phyloP scores from a whole-genome alignment of 1,140 invertebrate genomes.

The Drosophila chauvacae region DNA sequence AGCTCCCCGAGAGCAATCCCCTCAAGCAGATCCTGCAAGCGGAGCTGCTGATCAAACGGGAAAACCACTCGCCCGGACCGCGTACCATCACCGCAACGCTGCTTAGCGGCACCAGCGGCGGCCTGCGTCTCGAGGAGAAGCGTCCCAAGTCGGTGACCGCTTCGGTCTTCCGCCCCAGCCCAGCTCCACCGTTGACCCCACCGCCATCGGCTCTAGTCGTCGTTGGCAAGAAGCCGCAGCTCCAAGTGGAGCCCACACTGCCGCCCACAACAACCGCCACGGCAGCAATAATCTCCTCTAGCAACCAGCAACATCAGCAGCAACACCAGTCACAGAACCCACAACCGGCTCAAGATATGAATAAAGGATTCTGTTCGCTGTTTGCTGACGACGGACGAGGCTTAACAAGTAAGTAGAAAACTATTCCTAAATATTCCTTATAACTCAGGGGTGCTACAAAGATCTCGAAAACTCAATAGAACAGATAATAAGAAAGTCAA shows the following conservation, averaged over 20 bases:
- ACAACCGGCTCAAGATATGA: constrained; percentile 94
- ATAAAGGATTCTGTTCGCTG: constrained; percentile 93
- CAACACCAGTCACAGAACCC: constrained; percentile 72
- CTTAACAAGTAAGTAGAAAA: constrained; percentile 90
- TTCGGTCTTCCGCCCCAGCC: constrained; percentile 71
- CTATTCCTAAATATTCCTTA: background rate
- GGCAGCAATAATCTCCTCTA: constrained; percentile 63
- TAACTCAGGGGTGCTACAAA: background rate
- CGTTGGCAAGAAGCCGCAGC: constrained; percentile 44
- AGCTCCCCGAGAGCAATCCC: constrained; percentile 21
- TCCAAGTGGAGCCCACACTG: constrained; percentile 44
- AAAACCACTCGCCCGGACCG: constrained; percentile 65
- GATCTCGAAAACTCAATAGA: background rate
- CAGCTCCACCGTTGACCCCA: constrained; percentile 30
- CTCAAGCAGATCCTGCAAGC: constrained; percentile 36
- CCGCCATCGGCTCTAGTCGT: constrained; percentile 16
- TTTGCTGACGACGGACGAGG: constrained; percentile 94
- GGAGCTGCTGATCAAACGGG: constrained; percentile 64
- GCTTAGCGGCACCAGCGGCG: constrained; percentile 31
- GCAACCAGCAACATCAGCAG: constrained; percentile 52
- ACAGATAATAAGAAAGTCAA: background rate
- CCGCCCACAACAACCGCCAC: constrained; percentile 73
- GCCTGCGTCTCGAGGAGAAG: constrained; percentile 64
- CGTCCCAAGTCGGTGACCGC: constrained; percentile 83
- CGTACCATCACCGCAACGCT: constrained; percentile 68